Percentiles rank a stretch among this genome's conserved stretches.
Evolutionary conservation across 2,113 vertebrate species (phyloP).

Genomic region (Chunga burmeisteri): DNA sequence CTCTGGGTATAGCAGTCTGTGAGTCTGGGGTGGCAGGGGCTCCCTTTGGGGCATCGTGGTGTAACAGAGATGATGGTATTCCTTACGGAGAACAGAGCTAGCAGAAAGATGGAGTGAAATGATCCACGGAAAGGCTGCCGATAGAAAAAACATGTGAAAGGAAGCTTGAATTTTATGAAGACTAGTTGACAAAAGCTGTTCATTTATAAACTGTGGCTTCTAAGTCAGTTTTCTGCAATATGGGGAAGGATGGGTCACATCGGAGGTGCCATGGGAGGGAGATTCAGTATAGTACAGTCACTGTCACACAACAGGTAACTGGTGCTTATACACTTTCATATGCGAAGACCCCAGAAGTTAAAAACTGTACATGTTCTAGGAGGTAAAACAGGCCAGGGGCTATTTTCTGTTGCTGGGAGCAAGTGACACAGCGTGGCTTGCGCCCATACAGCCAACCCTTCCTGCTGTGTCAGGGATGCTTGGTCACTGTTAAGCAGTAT

Average conservation of each 20-base stretch:
- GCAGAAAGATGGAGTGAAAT: background rate
- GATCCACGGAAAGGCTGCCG: background rate
- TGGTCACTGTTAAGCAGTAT: background rate
- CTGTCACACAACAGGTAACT: background rate
- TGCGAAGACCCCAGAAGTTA: background rate
- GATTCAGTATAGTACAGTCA: background rate
- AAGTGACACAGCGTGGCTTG: background rate
- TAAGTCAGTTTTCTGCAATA: background rate
- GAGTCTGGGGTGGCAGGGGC: background rate
- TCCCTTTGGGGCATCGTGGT: background rate
- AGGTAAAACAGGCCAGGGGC: background rate
- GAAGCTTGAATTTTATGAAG: background rate
- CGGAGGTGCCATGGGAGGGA: background rate
- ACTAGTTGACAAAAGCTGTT: background rate
- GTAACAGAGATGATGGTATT: background rate
- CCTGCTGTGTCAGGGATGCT: background rate
- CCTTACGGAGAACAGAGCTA: background rate
- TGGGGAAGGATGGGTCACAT: background rate
- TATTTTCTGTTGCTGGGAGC: background rate
- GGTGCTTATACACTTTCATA: background rate
- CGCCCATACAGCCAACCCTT: background rate
- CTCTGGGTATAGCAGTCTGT: background rate
- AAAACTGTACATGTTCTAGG: background rate
- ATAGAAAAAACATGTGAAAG: background rate
- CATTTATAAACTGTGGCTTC: background rate